These are phyloP conservation scores for Hirtodrosophila cameraria DNA, from an alignment of 2,888 invertebrate species.

Conservation along the genomic window DNA sequence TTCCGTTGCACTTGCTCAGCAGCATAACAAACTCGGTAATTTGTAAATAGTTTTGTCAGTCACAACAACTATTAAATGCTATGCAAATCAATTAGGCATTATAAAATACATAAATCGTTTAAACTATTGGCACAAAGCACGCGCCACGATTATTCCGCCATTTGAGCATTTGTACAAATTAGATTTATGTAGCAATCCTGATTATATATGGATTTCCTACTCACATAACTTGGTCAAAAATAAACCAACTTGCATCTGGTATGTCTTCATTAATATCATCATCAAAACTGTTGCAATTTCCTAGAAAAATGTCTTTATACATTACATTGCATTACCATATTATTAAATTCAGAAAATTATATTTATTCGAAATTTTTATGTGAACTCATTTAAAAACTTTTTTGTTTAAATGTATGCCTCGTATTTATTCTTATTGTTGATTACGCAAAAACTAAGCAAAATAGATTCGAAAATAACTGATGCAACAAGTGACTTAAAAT, in stretches of 20 bases:
- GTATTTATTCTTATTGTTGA: too few relatives aligned
- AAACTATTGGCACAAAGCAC: conserved; percentile 51
- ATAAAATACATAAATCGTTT: conserved; percentile 63
- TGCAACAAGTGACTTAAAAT: too few relatives aligned
- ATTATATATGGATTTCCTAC: neutral
- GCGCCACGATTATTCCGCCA: conserved; percentile 44
- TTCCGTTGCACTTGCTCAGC: conserved; percentile 47
- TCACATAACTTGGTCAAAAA: neutral
- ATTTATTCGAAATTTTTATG: too few relatives aligned
- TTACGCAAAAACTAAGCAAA: too few relatives aligned
- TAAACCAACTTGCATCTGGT: neutral
- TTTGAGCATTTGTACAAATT: conserved; percentile 21
- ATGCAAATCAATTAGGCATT: conserved; percentile 68
- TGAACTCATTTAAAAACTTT: too few relatives aligned
- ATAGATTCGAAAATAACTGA: too few relatives aligned
- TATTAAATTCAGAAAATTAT: too few relatives aligned
- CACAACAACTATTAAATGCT: conserved; percentile 34
- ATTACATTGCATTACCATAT: too few relatives aligned
- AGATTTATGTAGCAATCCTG: conserved; percentile 32
- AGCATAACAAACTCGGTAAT: conserved; percentile 48
- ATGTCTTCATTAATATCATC: too few relatives aligned
- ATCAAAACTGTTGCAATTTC: too few relatives aligned
- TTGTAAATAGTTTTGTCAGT: conserved; percentile 24
- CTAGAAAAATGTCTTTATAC: too few relatives aligned
- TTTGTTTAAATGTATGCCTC: too few relatives aligned